These are phyloP conservation scores for Cyrtodaria siliqua DNA, from an alignment of 2,888 invertebrate genomes.

Conservation along the genomic window DNA sequence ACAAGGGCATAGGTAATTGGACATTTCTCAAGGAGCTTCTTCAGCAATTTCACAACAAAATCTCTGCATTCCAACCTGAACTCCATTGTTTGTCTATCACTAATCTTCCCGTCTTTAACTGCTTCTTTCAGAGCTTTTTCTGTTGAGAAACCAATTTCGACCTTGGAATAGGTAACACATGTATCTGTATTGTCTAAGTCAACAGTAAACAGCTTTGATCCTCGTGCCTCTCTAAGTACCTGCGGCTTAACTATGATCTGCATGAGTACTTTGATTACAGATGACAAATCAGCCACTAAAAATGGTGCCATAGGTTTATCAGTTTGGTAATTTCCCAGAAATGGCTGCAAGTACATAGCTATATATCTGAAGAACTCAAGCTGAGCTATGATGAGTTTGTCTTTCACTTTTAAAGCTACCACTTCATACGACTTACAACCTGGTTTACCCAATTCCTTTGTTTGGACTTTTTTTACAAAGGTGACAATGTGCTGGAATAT, in stretches of 20 bases:
- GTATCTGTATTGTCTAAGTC: conserved; percentile 17
- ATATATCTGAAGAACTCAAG: conserved; percentile 27
- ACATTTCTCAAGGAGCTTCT: conserved; percentile 31
- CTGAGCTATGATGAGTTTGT: conserved; percentile 19
- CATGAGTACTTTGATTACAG: conserved; percentile 15
- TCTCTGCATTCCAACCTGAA: conserved; percentile 32
- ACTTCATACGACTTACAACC: conserved; percentile 10
- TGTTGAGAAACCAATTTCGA: conserved; percentile 39
- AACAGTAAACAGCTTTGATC: conserved; percentile 17
- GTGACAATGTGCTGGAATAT: conserved; percentile 3
- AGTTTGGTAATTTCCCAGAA: conserved; percentile 43
- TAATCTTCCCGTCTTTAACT: conserved; percentile 29
- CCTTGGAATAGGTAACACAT: conserved; percentile 24
- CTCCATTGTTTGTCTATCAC: conserved; percentile 39
- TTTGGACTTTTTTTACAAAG: conserved; percentile 1
- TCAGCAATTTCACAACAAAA: conserved; percentile 23
- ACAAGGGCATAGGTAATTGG: conserved; percentile 34
- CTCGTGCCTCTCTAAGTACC: conserved; percentile 4
- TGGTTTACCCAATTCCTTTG: conserved; percentile 7
- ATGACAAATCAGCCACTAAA: conserved; percentile 11
- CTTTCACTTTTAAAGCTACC: conserved; percentile 9
- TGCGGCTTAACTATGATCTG: conserved; percentile 22
- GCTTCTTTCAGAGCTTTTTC: conserved; percentile 33
- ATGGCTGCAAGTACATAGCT: conserved; percentile 19
- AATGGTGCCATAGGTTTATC: conserved; percentile 44